A percentile compares a stretch with the other conserved stretches of the same genome.
These are phyloP conservation scores for Schizopygopsis pylzovi DNA, from an alignment of 2,797 vertebrate genomes.

Conservation along the genomic window DNA sequence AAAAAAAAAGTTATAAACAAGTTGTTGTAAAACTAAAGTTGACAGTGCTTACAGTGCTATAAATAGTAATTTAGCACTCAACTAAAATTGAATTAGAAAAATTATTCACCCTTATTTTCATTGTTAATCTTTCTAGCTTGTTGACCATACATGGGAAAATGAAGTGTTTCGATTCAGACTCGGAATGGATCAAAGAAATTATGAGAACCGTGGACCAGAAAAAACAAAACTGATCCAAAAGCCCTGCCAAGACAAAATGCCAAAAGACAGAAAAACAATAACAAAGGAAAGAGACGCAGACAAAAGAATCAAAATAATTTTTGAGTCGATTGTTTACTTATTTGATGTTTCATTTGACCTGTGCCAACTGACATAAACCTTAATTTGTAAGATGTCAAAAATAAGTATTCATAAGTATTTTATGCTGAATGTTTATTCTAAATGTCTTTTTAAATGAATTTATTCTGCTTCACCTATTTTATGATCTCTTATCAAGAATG, in stretches of 20 bases:
- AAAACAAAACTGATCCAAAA: neutral
- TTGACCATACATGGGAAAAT: rapidly evolving
- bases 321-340: neutral
- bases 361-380: neutral
- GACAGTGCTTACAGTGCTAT: neutral
- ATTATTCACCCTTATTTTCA: neutral
- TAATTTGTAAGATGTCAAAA: neutral
- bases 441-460: neutral
- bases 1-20: neutral
- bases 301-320: neutral
- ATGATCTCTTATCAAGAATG: neutral
- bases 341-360: neutral
- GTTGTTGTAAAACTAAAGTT: neutral
- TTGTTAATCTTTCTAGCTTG: conserved; percentile 44
- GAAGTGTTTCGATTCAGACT: conserved; percentile 20
- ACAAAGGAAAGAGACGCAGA: neutral
- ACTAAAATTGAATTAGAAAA: neutral
- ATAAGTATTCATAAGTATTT: neutral
- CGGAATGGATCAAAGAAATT: conserved; percentile 21
- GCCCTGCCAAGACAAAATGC: neutral
- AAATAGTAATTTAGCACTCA: neutral
- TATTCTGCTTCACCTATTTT: neutral
- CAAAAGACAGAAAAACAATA: neutral
- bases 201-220: conserved; percentile 6
- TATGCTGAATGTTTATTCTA: neutral